A percentile compares a stretch with the other conserved stretches of the same genome.
Conservation (phyloP, 2,888 invertebrate species). For the Cantharis rustica region DNA sequence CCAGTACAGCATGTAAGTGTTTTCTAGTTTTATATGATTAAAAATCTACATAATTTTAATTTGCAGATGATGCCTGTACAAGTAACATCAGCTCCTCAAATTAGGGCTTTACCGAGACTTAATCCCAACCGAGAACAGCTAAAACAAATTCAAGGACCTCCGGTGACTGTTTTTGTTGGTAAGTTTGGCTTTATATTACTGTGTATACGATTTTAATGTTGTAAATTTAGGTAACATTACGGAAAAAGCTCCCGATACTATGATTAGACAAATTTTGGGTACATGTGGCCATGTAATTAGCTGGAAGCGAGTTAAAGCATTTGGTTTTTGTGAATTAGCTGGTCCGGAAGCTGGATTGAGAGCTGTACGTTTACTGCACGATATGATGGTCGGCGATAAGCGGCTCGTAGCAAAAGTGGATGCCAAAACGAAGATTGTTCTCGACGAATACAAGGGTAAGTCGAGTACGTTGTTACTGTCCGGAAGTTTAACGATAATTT, state of each 20-base stretch:
- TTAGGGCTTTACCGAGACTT: slow-evolving; percentile 52
- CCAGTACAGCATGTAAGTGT: slow-evolving; percentile 74
- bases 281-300: slow-evolving; percentile 93
- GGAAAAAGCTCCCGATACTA: slow-evolving; percentile 91
- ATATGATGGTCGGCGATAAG: slow-evolving; percentile 90
- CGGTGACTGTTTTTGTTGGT: slow-evolving; percentile 97
- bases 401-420: slow-evolving; percentile 95
- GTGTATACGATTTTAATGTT: neutral
- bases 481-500: neutral
- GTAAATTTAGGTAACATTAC: slow-evolving; percentile 76
- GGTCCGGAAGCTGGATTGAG: slow-evolving; percentile 94
- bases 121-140: slow-evolving; percentile 53
- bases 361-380: slow-evolving; percentile 91
- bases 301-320: slow-evolving; percentile 98
- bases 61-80: slow-evolving; percentile 62
- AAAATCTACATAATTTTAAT: slow-evolving; percentile 23
- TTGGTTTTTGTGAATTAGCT: slow-evolving; percentile 97
- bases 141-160: slow-evolving; percentile 71
- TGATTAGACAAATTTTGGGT: slow-evolving; percentile 90
- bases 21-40: neutral
- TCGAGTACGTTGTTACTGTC: neutral
- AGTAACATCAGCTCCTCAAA: slow-evolving; percentile 55
- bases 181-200: slow-evolving; percentile 24
- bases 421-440: slow-evolving; percentile 92
- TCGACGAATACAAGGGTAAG: slow-evolving; percentile 90